A percentile compares a stretch with the other conserved stretches of the same genome.
Evolutionary conservation across 2,888 invertebrate genomes (phyloP).

Genomic region (Globia sparganii): DNA sequence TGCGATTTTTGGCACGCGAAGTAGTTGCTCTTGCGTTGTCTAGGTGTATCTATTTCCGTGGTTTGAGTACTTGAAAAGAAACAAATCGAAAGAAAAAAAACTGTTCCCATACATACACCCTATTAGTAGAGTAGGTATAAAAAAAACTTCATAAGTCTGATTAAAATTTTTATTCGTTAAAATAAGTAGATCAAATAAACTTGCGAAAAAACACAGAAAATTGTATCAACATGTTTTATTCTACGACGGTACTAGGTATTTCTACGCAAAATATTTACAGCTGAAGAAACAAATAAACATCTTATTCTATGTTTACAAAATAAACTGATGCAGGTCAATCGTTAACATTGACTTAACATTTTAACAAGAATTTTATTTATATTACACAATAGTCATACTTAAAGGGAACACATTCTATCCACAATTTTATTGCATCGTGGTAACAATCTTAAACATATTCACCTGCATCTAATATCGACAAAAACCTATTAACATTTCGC

Average conservation of each 20-base stretch:
- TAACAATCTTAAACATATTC: slow-evolving; percentile 85
- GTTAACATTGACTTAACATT: slow-evolving; percentile 80
- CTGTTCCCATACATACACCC: background rate
- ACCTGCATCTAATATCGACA: slow-evolving; percentile 82
- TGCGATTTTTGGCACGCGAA: no score
- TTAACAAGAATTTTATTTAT: slow-evolving; percentile 70
- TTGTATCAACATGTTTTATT: slow-evolving; percentile 87
- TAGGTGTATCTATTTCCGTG: no score
- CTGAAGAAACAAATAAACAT: slow-evolving; percentile 84
- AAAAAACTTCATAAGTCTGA: slow-evolving; percentile 74
- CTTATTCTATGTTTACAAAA: slow-evolving; percentile 78
- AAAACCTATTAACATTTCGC: slow-evolving; percentile 75
- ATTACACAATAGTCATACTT: slow-evolving; percentile 76
- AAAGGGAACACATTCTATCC: slow-evolving; percentile 81
- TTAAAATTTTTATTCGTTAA: slow-evolving; percentile 89
- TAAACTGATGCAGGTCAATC: slow-evolving; percentile 86
- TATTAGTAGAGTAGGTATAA: slow-evolving; percentile 29
- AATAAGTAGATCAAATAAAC: slow-evolving; percentile 90
- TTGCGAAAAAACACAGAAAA: slow-evolving; percentile 88
- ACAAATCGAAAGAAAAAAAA: background rate
- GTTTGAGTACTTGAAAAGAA: background rate
- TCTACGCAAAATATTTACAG: slow-evolving; percentile 89
- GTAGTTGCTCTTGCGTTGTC: no score
- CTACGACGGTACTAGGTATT: slow-evolving; percentile 79
- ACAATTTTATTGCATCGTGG: slow-evolving; percentile 76